Evolutionary conservation across 2,113 vertebrate species (phyloP).

Genomic region (Tachycineta bicolor): DNA sequence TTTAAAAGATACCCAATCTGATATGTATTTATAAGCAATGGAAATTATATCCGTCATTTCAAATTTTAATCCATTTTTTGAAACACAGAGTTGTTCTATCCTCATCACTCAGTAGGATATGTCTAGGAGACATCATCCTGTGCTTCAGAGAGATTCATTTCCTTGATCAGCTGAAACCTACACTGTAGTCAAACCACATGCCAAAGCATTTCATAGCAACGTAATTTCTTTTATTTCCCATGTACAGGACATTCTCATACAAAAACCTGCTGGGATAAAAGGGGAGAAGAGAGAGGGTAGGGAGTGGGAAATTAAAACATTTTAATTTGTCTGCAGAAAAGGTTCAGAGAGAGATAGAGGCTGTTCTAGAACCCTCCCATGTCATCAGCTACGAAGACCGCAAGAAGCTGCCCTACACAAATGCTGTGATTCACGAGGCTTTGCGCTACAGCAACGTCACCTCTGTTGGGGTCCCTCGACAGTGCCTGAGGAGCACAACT

Average conservation of each 20-base stretch:
- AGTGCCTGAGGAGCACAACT: slow-evolving; percentile 28
- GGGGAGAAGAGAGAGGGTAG: fast-evolving
- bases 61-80: background rate
- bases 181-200: background rate
- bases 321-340: slow-evolving; percentile 24
- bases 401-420: slow-evolving; percentile 59
- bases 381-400: slow-evolving; percentile 53
- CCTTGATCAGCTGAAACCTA: background rate
- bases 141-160: background rate
- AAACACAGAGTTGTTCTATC: background rate
- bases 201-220: background rate
- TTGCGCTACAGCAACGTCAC: slow-evolving; percentile 47
- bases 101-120: background rate
- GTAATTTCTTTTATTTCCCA: background rate
- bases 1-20: background rate
- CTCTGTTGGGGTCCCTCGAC: slow-evolving; percentile 26
- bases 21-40: background rate
- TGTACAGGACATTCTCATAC: fast-evolving
- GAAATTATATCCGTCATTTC: background rate
- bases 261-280: background rate
- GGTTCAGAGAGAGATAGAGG: slow-evolving; percentile 61
- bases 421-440: slow-evolving; percentile 52
- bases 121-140: background rate
- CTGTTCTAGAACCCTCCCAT: slow-evolving; percentile 12
- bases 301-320: background rate